A percentile compares a stretch with the other conserved stretches of the same genome.
These are phyloP conservation scores for Corydoras maculifer DNA, from an alignment of 2,113 vertebrate genomes.

Conservation along the genomic window DNA sequence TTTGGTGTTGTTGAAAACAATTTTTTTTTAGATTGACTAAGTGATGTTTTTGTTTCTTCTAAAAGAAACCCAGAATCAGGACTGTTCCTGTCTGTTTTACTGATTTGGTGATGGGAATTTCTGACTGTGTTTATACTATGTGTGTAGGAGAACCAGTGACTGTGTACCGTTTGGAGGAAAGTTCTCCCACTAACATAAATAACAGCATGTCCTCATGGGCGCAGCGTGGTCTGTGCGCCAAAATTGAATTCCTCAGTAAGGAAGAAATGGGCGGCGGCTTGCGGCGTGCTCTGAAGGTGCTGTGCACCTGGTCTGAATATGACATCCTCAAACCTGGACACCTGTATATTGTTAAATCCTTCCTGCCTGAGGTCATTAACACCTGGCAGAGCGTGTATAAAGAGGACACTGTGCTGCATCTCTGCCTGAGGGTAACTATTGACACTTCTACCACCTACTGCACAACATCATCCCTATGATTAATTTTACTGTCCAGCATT, in stretches of 20 bases:
- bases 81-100: background rate
- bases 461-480: too few species aligned
- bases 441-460: background rate
- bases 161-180: conserved; percentile 94
- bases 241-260: conserved; percentile 97
- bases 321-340: conserved; percentile 93
- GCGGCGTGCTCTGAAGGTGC: conserved; percentile 89
- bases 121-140: conserved; percentile 8
- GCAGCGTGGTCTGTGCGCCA: conserved; percentile 91
- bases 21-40: too few species aligned
- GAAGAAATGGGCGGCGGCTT: conserved; percentile 98
- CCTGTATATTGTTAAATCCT: conserved; percentile 96
- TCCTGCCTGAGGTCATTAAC: conserved; percentile 91
- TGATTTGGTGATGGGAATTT: background rate
- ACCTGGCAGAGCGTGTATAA: conserved; percentile 96
- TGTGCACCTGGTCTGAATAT: conserved; percentile 94
- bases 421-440: conserved; percentile 88
- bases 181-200: conserved; percentile 91
- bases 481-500: too few species aligned
- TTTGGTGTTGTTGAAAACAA: background rate
- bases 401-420: conserved; percentile 93
- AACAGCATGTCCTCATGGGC: conserved; percentile 99
- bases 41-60: background rate
- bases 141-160: conserved; percentile 87
- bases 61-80: too few species aligned